Conservation (phyloP, 92 coral and sea anemone species). For the Zoanthus solanderi region DNA sequence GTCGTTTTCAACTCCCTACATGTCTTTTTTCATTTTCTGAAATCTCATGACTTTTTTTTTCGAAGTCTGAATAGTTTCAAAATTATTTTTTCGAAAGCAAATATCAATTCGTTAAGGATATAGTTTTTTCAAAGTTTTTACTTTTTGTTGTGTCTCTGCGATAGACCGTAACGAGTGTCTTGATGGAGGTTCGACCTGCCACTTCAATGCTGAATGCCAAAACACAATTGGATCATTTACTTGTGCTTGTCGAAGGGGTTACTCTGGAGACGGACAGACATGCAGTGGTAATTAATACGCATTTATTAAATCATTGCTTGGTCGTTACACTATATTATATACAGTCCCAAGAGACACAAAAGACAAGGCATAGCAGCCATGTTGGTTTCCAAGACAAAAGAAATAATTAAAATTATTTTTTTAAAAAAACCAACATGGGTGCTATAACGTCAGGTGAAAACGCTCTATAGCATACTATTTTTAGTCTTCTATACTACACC, state of each 20-base stretch:
- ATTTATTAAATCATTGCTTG: neutral
- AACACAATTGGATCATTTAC: conserved; percentile 26
- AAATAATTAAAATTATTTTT: too few relatives aligned
- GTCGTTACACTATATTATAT: neutral
- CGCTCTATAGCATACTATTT: too few relatives aligned
- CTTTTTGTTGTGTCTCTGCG: neutral
- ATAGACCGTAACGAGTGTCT: conserved; percentile 40
- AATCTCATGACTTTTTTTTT: too few relatives aligned
- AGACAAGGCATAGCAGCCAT: too few relatives aligned
- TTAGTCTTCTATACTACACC: too few relatives aligned
- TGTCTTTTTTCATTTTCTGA: neutral
- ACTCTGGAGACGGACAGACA: conserved; percentile 18
- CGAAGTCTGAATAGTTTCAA: neutral
- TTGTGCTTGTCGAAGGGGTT: conserved; percentile 19
- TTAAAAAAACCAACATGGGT: too few relatives aligned
- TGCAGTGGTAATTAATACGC: conserved; percentile 8
- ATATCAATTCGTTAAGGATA: neutral
- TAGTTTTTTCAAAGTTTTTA: neutral
- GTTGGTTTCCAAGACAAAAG: too few relatives aligned
- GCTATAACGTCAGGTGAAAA: too few relatives aligned
- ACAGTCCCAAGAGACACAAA: too few relatives aligned
- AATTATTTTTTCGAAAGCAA: too few relatives aligned
- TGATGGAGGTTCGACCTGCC: conserved; percentile 37
- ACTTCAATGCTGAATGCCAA: conserved; percentile 24
- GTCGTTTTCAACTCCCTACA: neutral